Base-by-base conservation (phyloP, 1,140 invertebrate genomes). In the Calephelis virginiensis region DNA sequence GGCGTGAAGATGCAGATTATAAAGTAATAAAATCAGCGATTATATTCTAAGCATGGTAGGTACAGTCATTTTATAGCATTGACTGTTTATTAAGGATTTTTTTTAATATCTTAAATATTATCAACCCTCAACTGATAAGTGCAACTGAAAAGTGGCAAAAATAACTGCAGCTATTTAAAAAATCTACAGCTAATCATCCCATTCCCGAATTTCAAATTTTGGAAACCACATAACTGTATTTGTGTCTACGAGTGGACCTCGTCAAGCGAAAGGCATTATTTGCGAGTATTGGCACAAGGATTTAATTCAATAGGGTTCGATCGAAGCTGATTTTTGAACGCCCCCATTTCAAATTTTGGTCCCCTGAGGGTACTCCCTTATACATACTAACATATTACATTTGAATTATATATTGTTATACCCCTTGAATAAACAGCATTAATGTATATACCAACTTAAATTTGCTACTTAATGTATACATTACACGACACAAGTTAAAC, bases 301-400 rank as follows among this genome's bases (percentile, higher is more conserved):
- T 76, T 77, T 72, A 72, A 70, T 74, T 75, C 78, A 77, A 87
- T 89, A 87, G 82, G 82, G 83, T 80, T 81, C 83, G 73, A 88
- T 88, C 77, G 76, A 71, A 13, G 43, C 61, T 82, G 83, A 90
- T 90, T 90, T 90, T 90, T 90, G 87, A 83, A 74, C 77, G 74
- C 78, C 76, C 77, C 79, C 81, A 80, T 82, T 77, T 80, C 78
- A 72, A 82, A 81, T 78, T 81, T 76, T 80, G 68, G 79, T 90
- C 86, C 85, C 87, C 68, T 64, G 88, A 81, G 88, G 59, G 64
- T 75, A 76, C 72, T 78, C 88, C 86, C 85, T 86, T 81, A 71
- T 71, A 76, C 75, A 68, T 78, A 80, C 75, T 78, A 81, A 61
- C 79, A 84, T 83, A 86, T 85, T 83, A 77, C 75, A 78, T 70